phyloP scores from a whole-genome alignment of 1,140 invertebrate genomes.

The Neodiprion lecontei region DNA sequence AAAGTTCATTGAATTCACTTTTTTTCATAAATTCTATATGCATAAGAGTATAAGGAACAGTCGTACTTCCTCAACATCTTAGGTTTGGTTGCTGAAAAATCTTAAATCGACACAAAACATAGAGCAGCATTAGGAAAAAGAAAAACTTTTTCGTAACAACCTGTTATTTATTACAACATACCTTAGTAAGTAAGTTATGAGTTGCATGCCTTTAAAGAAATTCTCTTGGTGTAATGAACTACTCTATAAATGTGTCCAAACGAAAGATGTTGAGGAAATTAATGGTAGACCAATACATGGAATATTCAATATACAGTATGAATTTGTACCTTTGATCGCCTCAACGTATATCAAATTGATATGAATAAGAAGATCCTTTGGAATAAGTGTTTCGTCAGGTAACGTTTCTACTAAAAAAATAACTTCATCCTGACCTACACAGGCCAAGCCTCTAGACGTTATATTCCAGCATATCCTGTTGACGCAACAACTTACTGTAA shows the following conservation, averaged over 20 bases:
- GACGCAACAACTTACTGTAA: conserved; percentile 83
- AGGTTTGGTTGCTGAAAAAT: background rate
- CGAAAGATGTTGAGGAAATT: no score
- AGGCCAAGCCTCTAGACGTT: conserved; percentile 78
- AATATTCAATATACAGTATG: conserved; percentile 20
- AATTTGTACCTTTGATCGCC: conserved; percentile 73
- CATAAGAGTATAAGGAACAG: background rate
- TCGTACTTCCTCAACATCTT: conserved; percentile 11
- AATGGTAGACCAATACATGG: background rate
- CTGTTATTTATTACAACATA: no score
- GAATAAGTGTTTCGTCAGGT: conserved; percentile 72
- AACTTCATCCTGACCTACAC: conserved; percentile 87
- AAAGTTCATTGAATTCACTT: no score
- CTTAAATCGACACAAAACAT: conserved; percentile 15
- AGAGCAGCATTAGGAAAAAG: conserved; percentile 21
- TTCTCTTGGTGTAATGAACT: no score
- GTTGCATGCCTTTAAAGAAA: no score
- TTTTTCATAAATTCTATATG: no score
- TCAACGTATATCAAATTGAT: conserved; percentile 79
- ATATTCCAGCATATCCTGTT: conserved; percentile 84
- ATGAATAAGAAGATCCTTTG: conserved; percentile 81
- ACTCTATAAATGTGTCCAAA: no score
- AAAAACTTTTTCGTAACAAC: background rate
- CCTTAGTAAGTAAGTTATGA: no score
- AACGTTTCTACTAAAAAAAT: conserved; percentile 80